These are phyloP conservation scores for Orthonevra nobilis DNA, from an alignment of 2,888 invertebrate genomes.

Conservation along the genomic window DNA sequence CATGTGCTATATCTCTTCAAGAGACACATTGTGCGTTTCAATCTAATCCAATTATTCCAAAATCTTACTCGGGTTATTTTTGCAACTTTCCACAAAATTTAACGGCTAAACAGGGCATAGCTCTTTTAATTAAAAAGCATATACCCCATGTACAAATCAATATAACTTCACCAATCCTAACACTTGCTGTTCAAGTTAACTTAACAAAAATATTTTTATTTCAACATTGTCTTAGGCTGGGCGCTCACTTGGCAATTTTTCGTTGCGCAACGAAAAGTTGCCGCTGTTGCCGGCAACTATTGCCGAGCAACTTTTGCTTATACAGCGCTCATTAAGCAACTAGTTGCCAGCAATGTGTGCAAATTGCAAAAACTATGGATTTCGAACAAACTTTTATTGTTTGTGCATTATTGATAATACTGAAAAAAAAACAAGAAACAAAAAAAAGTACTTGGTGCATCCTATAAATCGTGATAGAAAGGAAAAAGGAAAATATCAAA, in stretches of 20 bases:
- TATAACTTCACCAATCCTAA: background rate
- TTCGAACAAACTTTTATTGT: too few species aligned
- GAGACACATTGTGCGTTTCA: constrained; percentile 26
- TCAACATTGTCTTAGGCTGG: constrained; percentile 8
- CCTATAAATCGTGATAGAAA: too few species aligned
- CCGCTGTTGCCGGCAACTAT: too few species aligned
- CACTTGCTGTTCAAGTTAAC: constrained; percentile 9
- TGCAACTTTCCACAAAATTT: constrained; percentile 4
- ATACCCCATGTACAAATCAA: constrained; percentile 4
- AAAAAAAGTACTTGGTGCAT: too few species aligned
- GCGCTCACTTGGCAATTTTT: background rate
- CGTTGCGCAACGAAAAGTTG: constrained; percentile 16
- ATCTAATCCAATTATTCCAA: constrained; percentile 5
- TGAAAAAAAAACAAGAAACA: too few species aligned
- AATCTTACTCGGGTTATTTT: constrained; percentile 22
- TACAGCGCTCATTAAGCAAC: too few species aligned
- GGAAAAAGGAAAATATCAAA: too few species aligned
- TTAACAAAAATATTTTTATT: background rate
- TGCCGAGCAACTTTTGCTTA: too few species aligned
- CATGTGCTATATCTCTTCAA: constrained; percentile 23
- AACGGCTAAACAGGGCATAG: constrained; percentile 33
- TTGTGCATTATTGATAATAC: too few species aligned
- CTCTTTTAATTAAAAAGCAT: constrained; percentile 25
- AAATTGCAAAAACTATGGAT: constrained; percentile 4
- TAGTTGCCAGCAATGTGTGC: too few species aligned